phyloP scores from a whole-genome alignment of 2,888 invertebrate genomes.

The Polia nebulosa region DNA sequence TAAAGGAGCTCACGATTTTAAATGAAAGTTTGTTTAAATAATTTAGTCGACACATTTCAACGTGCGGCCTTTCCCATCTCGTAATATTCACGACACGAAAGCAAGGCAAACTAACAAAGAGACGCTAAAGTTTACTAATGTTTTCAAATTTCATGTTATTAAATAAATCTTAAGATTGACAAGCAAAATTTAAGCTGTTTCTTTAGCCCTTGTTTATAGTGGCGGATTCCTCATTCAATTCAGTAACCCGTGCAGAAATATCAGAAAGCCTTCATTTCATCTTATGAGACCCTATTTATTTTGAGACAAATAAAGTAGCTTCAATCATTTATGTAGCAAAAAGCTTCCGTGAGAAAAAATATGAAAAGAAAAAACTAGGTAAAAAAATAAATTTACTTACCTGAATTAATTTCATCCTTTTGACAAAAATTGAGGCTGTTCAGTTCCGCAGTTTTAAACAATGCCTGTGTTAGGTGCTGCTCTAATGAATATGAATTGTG shows the following conservation, averaged over 20 bases:
- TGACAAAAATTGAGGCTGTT: neutral
- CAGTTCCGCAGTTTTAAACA: neutral
- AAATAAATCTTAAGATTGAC: neutral
- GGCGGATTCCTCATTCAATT: constrained; percentile 10
- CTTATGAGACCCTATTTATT: neutral
- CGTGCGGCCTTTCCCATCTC: neutral
- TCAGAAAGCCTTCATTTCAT: neutral
- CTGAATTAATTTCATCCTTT: neutral
- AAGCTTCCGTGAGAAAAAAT: neutral
- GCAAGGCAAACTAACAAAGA: neutral
- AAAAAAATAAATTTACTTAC: neutral
- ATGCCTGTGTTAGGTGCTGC: neutral
- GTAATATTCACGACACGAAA: neutral
- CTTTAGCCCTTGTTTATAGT: neutral
- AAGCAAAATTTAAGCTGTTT: constrained; percentile 4
- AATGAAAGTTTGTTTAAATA: constrained; percentile 27
- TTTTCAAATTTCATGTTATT: constrained; percentile 9
- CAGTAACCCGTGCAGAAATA: neutral
- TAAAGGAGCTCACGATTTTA: constrained; percentile 13
- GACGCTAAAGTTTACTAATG: neutral
- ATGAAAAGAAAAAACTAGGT: neutral
- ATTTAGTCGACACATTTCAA: constrained; percentile 12
- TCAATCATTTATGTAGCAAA: constrained; percentile 14
- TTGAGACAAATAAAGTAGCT: neutral
- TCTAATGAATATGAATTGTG: neutral